These are phyloP conservation scores for Cosmorhoe ocellata DNA, from an alignment of 2,888 invertebrate species.

Conservation along the genomic window DNA sequence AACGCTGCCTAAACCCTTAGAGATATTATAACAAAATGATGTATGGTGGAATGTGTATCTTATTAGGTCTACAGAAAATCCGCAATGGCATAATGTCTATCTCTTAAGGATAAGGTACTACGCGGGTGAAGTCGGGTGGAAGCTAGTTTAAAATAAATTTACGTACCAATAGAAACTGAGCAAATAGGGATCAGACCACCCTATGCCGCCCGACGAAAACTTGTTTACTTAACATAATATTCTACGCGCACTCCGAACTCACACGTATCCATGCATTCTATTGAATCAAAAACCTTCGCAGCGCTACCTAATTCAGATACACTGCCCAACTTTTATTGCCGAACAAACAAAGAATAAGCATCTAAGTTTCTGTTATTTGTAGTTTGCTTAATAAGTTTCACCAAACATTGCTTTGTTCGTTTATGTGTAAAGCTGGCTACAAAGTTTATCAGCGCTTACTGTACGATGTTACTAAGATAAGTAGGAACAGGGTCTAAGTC, in stretches of 20 bases:
- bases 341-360: conserved; percentile 27
- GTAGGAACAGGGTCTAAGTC: no score
- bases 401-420: conserved; percentile 3
- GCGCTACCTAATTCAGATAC: conserved; percentile 44
- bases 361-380: conserved; percentile 25
- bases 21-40: no score
- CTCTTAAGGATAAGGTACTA: no score
- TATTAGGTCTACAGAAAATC: no score
- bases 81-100: no score
- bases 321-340: conserved; percentile 27
- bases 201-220: conserved; percentile 41
- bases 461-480: no score
- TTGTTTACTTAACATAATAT: conserved; percentile 65
- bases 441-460: background rate
- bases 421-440: background rate
- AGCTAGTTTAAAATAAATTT: background rate
- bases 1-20: no score
- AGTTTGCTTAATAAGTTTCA: conserved; percentile 27
- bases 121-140: no score
- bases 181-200: conserved; percentile 13
- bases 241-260: conserved; percentile 48
- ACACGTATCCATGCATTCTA: conserved; percentile 51
- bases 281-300: conserved; percentile 55
- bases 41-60: no score
- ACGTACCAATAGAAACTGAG: no score